Conservation (phyloP, 1,140 invertebrate species). For the Saxidomus purpurata region DNA sequence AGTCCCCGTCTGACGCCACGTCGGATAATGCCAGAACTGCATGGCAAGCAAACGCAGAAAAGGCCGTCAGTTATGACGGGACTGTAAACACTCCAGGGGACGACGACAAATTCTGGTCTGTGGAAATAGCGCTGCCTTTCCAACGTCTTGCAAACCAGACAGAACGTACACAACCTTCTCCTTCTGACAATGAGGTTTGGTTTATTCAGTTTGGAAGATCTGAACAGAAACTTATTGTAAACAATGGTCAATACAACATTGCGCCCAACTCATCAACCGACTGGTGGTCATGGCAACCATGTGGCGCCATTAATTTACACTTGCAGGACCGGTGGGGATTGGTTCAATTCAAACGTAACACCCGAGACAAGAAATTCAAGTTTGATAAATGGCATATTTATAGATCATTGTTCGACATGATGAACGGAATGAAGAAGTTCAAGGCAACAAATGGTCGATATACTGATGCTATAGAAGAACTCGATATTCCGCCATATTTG, state of each 20-base stretch:
- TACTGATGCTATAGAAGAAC: constrained; percentile 10
- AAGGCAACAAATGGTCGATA: neutral
- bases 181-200: constrained; percentile 34
- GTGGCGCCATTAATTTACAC: constrained; percentile 34
- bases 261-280: constrained; percentile 4
- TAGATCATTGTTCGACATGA: constrained; percentile 18
- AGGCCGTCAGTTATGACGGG: constrained; percentile 6
- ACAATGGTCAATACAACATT: neutral
- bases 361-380: constrained; percentile 1
- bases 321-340: constrained; percentile 50
- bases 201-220: constrained; percentile 49
- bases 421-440: constrained; percentile 29
- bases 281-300: constrained; percentile 56
- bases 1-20: neutral
- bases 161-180: neutral
- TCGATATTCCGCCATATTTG: constrained; percentile 54
- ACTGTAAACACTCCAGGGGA: constrained; percentile 40
- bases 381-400: constrained; percentile 51
- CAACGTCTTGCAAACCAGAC: neutral
- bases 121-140: constrained; percentile 35
- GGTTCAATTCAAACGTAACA: constrained; percentile 31
- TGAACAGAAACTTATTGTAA: constrained; percentile 1
- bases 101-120: constrained; percentile 32
- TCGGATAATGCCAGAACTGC: neutral
- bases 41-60: constrained; percentile 24